These are phyloP conservation scores for Pseudanteris insignis DNA, from an alignment of 2,888 invertebrate species.

Conservation along the genomic window DNA sequence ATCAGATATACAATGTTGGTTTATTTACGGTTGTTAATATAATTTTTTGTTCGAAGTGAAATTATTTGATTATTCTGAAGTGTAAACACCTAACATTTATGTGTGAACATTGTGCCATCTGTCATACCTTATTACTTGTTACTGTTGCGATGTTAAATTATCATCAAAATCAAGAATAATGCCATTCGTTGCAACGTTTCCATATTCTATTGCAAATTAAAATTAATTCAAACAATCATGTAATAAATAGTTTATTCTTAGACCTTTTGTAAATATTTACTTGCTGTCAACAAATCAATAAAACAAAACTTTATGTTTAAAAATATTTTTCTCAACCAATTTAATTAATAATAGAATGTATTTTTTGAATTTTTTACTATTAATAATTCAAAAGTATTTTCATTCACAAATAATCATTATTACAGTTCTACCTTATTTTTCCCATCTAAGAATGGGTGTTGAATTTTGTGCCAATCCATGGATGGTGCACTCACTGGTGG, in stretches of 20 bases:
- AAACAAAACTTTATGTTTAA: not conserved
- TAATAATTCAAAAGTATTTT: too few relatives aligned
- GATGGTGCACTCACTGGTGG: constrained; percentile 64
- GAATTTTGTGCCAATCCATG: constrained; percentile 91
- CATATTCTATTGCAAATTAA: constrained; percentile 34
- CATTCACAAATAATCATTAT: too few relatives aligned
- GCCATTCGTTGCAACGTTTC: constrained; percentile 22
- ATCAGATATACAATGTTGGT: too few relatives aligned
- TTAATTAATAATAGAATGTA: too few relatives aligned
- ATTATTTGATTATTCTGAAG: not conserved
- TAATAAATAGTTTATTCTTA: constrained; percentile 1
- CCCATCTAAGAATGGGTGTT: constrained; percentile 85
- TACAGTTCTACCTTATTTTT: constrained; percentile 71
- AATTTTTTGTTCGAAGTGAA: too few relatives aligned
- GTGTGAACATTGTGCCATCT: constrained; percentile 15
- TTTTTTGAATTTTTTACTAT: too few relatives aligned
- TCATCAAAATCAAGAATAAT: constrained; percentile 30
- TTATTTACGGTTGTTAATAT: too few relatives aligned
- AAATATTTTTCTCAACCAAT: too few relatives aligned
- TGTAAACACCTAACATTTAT: constrained; percentile 26
- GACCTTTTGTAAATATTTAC: not conserved
- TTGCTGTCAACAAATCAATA: constrained; percentile 4
- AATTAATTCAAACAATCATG: constrained; percentile 15
- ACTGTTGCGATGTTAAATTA: constrained; percentile 22
- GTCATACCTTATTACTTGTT: constrained; percentile 16